Evolutionary conservation across 1,140 invertebrate species (phyloP).

Genomic region (Drosophila aff.): DNA sequence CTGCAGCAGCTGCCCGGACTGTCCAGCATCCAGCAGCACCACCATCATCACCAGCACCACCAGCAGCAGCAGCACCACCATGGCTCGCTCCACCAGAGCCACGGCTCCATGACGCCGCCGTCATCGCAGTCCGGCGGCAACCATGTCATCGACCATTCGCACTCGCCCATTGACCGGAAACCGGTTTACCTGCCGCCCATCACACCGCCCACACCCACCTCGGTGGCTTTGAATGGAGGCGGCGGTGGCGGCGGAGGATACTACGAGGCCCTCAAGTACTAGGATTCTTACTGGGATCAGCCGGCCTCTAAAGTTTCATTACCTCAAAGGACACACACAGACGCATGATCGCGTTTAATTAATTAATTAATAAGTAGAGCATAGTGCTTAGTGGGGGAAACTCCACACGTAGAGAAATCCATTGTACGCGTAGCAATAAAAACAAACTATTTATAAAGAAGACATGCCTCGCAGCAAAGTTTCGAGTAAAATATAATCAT

Average conservation of each 20-base stretch:
- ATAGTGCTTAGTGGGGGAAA: constrained; percentile 41
- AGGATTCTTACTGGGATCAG: neutral
- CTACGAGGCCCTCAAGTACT: constrained; percentile 79
- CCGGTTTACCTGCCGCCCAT: constrained; percentile 76
- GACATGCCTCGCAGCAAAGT: constrained; percentile 24
- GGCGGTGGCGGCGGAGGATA: constrained; percentile 47
- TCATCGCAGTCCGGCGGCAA: constrained; percentile 72
- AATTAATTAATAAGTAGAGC: constrained; percentile 52
- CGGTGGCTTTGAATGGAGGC: constrained; percentile 52
- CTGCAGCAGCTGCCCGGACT: constrained; percentile 71
- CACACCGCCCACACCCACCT: constrained; percentile 70
- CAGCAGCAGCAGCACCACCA: constrained; percentile 29
- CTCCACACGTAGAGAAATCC: constrained; percentile 37
- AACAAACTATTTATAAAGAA: constrained; percentile 45
- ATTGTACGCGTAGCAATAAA: constrained; percentile 33
- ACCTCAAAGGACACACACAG: constrained; percentile 68
- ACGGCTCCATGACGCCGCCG: constrained; percentile 72
- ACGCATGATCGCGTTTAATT: constrained; percentile 51
- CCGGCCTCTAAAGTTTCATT: constrained; percentile 30
- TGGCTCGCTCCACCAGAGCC: constrained; percentile 41
- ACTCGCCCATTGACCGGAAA: constrained; percentile 72
- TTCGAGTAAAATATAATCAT: constrained; percentile 10
- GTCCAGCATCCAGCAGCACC: constrained; percentile 67
- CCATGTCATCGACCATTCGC: constrained; percentile 62
- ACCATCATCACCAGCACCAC: constrained; percentile 29